Base-by-base conservation (phyloP, 2,888 invertebrate genomes). In the Tetheella fluctuosa region DNA sequence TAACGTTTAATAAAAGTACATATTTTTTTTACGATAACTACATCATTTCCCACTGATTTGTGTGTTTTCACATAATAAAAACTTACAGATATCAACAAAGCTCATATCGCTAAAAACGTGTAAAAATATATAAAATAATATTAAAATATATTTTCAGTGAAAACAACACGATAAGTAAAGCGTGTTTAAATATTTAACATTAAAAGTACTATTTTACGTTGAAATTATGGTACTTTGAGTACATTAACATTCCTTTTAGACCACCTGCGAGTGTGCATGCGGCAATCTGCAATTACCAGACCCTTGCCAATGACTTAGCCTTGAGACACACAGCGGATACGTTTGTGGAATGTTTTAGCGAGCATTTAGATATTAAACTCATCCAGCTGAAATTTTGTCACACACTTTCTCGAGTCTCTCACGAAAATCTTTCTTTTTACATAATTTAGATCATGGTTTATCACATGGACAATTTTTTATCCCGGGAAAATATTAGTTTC, bases 231-330 rank as follows among this genome's bases (percentile, higher is more conserved):
- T 77, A 83, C 79, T 86, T 74, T 61, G 66, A 72, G 71, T 77
- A 73, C 77, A 85, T 85, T 83, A 83, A 80, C 79, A 84, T 87
- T 84, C 82, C 82, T 74, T 77, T 70, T 70, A 79, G 89, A 88
- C 89, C 89, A 86, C 90, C 88, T 84, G 83, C 76, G 83, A 78
- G 83, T 74, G 69, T 63, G 67, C 67, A 62, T 52, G 67, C 71
- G 75, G 74, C 69, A 77, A 81, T 84, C 76, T 80, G 81, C 82
- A 85, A 87, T 88, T 88, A 85, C 80, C 71, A 61, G 69, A 74
- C 64, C 68, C 66, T 74, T 73, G 69, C 71, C 69, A 68, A 73
- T 74, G 73, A 72, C 71, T 77, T 66, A 57, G 58, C 55, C 28
- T 39, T 53, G 57, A 58, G 57, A 70, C 70, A 70, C 23, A 73